Conservation (phyloP, 2,888 invertebrate species). For the Microchrysa polita region DNA sequence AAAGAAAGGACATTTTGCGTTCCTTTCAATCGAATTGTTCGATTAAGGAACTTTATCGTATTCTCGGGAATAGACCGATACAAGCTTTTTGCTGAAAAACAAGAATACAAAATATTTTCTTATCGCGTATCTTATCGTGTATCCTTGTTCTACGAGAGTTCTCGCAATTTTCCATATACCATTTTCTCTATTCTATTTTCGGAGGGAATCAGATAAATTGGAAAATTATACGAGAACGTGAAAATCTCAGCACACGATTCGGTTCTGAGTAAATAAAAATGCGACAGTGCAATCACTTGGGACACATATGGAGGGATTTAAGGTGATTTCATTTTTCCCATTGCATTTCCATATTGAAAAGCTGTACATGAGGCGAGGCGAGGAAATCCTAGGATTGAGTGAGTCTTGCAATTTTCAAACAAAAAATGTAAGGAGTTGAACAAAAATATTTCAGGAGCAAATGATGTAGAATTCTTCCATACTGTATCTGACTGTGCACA, state of each 20-base stretch:
- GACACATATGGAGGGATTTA: slow-evolving; percentile 32
- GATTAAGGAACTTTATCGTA: slow-evolving; percentile 21
- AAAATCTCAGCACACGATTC: slow-evolving; percentile 43
- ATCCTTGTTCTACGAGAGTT: no score
- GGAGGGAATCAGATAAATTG: slow-evolving; percentile 45
- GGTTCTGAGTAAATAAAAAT: slow-evolving; percentile 42
- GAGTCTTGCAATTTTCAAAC: no score
- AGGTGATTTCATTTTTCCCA: slow-evolving; percentile 39
- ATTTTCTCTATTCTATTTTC: slow-evolving; percentile 27
- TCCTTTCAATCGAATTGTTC: slow-evolving; percentile 48
- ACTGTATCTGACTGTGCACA: no score
- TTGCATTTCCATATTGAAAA: slow-evolving; percentile 41
- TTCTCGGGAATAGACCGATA: neutral
- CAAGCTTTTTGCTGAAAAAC: neutral
- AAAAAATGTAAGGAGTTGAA: no score
- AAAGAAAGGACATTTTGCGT: slow-evolving; percentile 45
- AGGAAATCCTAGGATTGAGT: no score
- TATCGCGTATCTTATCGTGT: neutral
- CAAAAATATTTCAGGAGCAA: no score
- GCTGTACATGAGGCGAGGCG: neutral
- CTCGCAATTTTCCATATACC: neutral
- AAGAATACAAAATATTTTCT: neutral
- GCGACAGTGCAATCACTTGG: slow-evolving; percentile 22
- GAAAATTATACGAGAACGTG: slow-evolving; percentile 46
- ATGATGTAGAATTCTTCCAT: no score